Percentiles rank a stretch among this genome's conserved stretches.
These are phyloP conservation scores for Neria commutata DNA, from an alignment of 2,888 invertebrate species.

Conservation along the genomic window DNA sequence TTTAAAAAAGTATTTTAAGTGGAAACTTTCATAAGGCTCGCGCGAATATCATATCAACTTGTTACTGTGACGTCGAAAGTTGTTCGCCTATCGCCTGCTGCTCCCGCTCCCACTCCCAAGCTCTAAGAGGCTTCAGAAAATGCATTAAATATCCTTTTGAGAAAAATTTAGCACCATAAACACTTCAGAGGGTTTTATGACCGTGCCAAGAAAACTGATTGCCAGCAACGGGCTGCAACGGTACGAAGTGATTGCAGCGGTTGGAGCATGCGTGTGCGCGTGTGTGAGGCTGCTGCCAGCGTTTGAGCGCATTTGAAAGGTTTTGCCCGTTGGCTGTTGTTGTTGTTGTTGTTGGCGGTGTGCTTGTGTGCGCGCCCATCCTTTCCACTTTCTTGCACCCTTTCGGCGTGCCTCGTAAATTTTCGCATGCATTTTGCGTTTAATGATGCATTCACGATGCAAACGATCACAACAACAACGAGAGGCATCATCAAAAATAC, in stretches of 20 bases:
- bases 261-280: background rate
- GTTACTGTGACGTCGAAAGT: too few species aligned
- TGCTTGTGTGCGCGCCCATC: constrained; percentile 44
- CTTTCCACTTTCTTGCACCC: constrained; percentile 11
- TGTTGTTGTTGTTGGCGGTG: constrained; percentile 24
- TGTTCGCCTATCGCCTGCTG: background rate
- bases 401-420: constrained; percentile 45
- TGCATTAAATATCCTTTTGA: constrained; percentile 24
- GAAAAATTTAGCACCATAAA: constrained; percentile 23
- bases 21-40: too few species aligned
- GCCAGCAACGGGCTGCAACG: background rate
- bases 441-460: constrained; percentile 57
- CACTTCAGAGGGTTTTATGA: constrained; percentile 24
- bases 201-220: constrained; percentile 21
- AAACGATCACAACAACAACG: constrained; percentile 42
- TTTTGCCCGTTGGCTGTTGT: background rate
- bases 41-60: too few species aligned
- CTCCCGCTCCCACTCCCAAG: background rate
- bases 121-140: constrained; percentile 18
- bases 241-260: background rate
- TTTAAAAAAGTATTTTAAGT: too few species aligned
- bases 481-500: constrained; percentile 8
- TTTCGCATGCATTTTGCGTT: constrained; percentile 52
- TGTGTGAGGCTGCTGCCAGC: background rate
- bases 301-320: background rate